Evolutionary conservation across 2,888 invertebrate species (phyloP), one percentile per base, ranked within the genome.

Genomic region (Theristus sp.): DNA sequence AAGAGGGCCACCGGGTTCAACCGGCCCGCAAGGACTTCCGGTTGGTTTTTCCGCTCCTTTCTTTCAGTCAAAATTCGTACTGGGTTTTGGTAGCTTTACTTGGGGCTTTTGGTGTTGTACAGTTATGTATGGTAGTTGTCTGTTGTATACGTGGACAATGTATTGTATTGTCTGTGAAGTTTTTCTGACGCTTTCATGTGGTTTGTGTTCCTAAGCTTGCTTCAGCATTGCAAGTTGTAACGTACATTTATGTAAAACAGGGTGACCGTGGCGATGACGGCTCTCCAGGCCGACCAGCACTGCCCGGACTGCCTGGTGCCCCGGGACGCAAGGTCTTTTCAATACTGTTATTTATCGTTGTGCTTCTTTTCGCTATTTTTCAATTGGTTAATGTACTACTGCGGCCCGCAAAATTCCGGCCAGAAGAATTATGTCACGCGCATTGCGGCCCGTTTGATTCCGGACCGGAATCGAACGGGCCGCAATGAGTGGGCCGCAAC

Each of bases 181-280:
- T 3, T 49, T 49, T 49, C 20, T 54, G 22, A 10, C 54, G 17
- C 10, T 54, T 54, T 6, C 54, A 54, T 56, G 3, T 29, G 22
- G 20, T 13, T 25, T 13, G 6, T 54, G 26, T 54, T 54, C 38
- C 10, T 38, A 38, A 38, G 10, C 38, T 10, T 38, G 38, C 20
- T 38, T 10, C 38, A 38, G 10, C 20, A 38, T 38, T 38, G 38
- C 20, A 38, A 13, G 38, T 38, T 13, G 38, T 38, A 10, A 38
- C 20, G 38, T 38, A 38, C 38, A 20, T 38, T 10, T 38, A 38
- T 13, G 68, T 49, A 70, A 68, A 68, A n/a, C 63, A 67, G 58
- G 70, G 70, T 54, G 70, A 71, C 13, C 60, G 71, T 22, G 71
- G 71, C 30, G 69, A 68, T 26, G 70, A 70, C 49, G 71, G 71